phyloP scores from a whole-genome alignment of 2,113 vertebrate genomes.

The Lepisosteus oculatus region DNA sequence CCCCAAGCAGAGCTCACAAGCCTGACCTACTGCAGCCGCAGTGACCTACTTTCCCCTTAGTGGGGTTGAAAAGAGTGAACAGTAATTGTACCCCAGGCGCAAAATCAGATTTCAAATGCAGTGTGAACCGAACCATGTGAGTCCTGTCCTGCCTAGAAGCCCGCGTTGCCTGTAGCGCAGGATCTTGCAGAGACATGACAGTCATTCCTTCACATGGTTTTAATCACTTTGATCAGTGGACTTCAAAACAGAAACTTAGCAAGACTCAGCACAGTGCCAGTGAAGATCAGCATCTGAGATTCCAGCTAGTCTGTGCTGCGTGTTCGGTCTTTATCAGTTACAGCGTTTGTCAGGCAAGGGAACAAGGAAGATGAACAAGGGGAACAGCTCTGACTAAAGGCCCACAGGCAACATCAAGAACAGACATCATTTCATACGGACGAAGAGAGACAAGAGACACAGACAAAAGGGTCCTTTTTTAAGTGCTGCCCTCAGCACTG shows the following conservation, averaged over 20 bases:
- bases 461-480: neutral
- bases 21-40: constrained; percentile 47
- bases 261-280: no score
- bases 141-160: neutral
- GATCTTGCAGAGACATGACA: neutral
- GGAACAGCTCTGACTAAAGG: neutral
- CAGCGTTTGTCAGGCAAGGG: neutral
- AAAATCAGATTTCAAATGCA: constrained; percentile 34
- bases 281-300: no score
- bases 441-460: neutral
- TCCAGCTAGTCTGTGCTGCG: neutral
- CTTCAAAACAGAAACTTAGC: no score
- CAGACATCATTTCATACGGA: neutral
- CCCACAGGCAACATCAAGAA: neutral
- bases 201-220: no score
- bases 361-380: neutral
- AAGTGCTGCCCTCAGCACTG: neutral
- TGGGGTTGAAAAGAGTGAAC: constrained; percentile 56
- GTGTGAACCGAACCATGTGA: constrained; percentile 33
- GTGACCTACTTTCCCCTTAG: constrained; percentile 66
- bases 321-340: neutral
- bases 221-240: no score
- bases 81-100: constrained; percentile 56
- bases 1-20: constrained; percentile 41
- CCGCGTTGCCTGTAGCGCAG: neutral